Conservation (phyloP, 53 echinoderm and acorn worm genomes). For the Mesocentrotus franciscanus region DNA sequence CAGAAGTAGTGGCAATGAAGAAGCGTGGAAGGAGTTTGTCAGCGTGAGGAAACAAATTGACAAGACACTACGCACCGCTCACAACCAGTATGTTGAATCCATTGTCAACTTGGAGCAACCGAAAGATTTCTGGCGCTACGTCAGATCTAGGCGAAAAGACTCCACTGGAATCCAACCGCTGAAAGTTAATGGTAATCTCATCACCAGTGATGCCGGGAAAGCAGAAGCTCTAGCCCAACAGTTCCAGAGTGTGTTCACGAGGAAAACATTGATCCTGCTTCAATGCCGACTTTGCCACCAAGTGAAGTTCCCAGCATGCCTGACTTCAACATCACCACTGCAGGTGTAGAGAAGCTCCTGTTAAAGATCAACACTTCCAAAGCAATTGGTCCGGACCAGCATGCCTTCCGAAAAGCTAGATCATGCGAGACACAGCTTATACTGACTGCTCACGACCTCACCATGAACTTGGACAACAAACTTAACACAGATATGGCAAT, state of each 20-base stretch:
- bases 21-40: too few relatives aligned
- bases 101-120: too few relatives aligned
- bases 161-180: conserved; percentile 49
- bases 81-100: too few relatives aligned
- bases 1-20: too few relatives aligned
- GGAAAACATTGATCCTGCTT: not conserved
- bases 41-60: too few relatives aligned
- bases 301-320: conserved; percentile 54
- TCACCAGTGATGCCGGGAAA: conserved; percentile 54
- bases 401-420: conserved; percentile 68
- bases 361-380: not conserved
- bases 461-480: conserved; percentile 43
- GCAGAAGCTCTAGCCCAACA: conserved; percentile 44
- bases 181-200: conserved; percentile 35
- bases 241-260: conserved; percentile 66
- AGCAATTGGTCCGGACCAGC: conserved; percentile 47
- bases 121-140: not conserved
- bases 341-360: conserved; percentile 11
- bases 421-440: conserved; percentile 71
- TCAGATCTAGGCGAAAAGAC: conserved; percentile 51
- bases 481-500: conserved; percentile 1
- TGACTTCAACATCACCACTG: not conserved
- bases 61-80: too few relatives aligned
- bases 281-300: not conserved
- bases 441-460: conserved; percentile 54